Evolutionary conservation across 2,113 vertebrate species (phyloP).

Genomic region (Istiophorus platypterus): DNA sequence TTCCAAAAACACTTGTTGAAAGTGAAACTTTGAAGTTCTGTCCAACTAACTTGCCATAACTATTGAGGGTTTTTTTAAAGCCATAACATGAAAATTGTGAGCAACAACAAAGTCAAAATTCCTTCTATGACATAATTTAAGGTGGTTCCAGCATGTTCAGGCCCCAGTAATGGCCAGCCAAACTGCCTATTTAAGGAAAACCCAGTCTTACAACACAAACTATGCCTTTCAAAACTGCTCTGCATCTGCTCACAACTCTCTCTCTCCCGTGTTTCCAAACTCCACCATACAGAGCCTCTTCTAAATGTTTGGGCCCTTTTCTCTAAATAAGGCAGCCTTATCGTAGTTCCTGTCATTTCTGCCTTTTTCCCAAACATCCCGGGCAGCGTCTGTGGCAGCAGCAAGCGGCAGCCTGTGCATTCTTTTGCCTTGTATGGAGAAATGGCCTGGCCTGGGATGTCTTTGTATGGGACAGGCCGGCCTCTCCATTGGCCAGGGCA

Average conservation of each 20-base stretch:
- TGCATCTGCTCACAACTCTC: constrained; percentile 67
- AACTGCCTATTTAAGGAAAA: constrained; percentile 82
- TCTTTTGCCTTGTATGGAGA: constrained; percentile 93
- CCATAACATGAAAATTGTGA: constrained; percentile 1
- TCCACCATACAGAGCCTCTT: constrained; percentile 51
- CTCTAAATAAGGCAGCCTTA: constrained; percentile 88
- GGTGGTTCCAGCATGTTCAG: constrained; percentile 38
- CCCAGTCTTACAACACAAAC: constrained; percentile 33
- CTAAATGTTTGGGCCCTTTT: constrained; percentile 71
- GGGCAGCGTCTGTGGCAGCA: constrained; percentile 71
- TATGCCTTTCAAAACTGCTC: constrained; percentile 51
- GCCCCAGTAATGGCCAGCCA: constrained; percentile 36
- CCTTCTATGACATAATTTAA: constrained; percentile 37
- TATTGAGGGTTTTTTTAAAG: background rate
- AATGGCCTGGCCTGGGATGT: constrained; percentile 81
- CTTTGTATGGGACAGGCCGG: constrained; percentile 64
- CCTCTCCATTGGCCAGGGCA: constrained; percentile 78
- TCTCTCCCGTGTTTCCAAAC: constrained; percentile 43
- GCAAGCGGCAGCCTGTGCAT: constrained; percentile 82
- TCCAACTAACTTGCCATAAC: too few species aligned
- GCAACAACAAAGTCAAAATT: constrained; percentile 17
- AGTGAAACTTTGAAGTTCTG: too few species aligned
- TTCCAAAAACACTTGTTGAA: too few species aligned
- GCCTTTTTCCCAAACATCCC: constrained; percentile 81
- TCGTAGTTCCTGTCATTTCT: constrained; percentile 86